Conservation (phyloP, 2,888 invertebrate genomes). For the Tiphia femorata region DNA sequence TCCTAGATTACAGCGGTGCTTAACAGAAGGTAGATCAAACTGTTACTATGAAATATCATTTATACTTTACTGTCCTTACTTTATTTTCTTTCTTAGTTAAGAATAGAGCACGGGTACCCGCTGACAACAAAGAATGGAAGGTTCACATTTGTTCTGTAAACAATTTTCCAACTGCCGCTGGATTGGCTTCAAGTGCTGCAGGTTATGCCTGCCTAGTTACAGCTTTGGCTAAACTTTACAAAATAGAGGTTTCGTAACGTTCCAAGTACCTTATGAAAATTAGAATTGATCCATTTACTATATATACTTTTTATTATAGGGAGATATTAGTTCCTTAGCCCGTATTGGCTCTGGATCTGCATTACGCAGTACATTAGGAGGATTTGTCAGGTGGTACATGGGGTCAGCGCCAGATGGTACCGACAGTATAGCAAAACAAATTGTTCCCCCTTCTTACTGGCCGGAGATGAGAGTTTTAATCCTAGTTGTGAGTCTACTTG, state of each 20-base stretch:
- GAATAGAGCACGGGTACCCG: conserved; percentile 65
- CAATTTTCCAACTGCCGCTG: conserved; percentile 99
- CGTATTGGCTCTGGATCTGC: conserved; percentile 95
- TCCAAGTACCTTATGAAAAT: too few species aligned
- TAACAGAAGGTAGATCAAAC: conserved; percentile 75
- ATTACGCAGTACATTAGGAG: conserved; percentile 93
- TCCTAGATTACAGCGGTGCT: conserved; percentile 81
- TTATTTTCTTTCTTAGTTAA: conserved; percentile 68
- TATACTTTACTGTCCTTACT: too few species aligned
- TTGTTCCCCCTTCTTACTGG: conserved; percentile 86
- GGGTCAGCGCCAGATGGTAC: conserved; percentile 76
- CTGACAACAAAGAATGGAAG: conserved; percentile 76
- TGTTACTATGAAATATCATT: neutral
- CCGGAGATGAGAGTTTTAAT: conserved; percentile 90
- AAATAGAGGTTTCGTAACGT: conserved; percentile 71
- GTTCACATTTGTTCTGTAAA: conserved; percentile 90
- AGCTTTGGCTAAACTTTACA: conserved; percentile 82
- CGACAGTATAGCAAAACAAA: conserved; percentile 83
- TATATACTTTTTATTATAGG: conserved; percentile 60
- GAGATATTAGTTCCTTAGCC: conserved; percentile 83
- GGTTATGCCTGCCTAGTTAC: conserved; percentile 90
- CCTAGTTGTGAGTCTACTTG: conserved; percentile 78
- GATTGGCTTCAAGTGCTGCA: conserved; percentile 97
- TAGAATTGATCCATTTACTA: neutral
- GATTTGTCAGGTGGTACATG: conserved; percentile 94